A percentile compares a stretch with the other conserved stretches of the same genome.
Evolutionary conservation across 2,113 vertebrate genomes (phyloP).

Genomic region (Prochilodus magdalenae): DNA sequence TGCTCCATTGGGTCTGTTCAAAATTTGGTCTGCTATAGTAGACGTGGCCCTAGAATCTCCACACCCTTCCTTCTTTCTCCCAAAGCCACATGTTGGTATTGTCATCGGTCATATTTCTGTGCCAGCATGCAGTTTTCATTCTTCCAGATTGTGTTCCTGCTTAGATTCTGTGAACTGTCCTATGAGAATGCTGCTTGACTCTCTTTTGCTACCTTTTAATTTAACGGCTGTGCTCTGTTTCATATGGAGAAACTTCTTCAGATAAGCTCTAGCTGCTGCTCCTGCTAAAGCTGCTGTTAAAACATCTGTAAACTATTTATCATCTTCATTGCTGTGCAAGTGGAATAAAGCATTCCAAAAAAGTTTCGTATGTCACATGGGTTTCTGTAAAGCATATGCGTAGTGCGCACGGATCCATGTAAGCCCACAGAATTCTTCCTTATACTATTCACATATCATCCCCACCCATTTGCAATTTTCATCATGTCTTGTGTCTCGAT

Average conservation of each 20-base stretch:
- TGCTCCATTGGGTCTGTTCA: neutral
- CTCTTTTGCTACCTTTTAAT: neutral
- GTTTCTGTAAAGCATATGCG: neutral
- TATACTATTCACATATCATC: neutral
- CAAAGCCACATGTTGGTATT: neutral
- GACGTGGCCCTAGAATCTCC: too few relatives aligned
- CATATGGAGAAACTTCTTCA: neutral
- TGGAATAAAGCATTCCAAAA: neutral
- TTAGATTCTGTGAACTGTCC: too few relatives aligned
- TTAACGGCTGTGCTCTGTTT: neutral
- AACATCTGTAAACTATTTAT: neutral
- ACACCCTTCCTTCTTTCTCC: neutral
- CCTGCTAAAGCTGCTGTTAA: neutral
- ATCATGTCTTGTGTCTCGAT: neutral
- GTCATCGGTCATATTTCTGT: neutral
- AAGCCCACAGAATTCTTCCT: neutral
- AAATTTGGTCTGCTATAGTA: too few relatives aligned
- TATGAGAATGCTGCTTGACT: neutral
- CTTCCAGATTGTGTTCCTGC: too few relatives aligned
- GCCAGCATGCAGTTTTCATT: neutral
- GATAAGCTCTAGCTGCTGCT: neutral
- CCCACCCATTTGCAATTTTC: neutral
- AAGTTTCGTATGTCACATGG: neutral
- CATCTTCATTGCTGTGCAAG: neutral
- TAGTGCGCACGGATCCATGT: neutral